Evolutionary conservation across 2,113 vertebrate genomes (phyloP).

Genomic region (Siniperca chuatsi): DNA sequence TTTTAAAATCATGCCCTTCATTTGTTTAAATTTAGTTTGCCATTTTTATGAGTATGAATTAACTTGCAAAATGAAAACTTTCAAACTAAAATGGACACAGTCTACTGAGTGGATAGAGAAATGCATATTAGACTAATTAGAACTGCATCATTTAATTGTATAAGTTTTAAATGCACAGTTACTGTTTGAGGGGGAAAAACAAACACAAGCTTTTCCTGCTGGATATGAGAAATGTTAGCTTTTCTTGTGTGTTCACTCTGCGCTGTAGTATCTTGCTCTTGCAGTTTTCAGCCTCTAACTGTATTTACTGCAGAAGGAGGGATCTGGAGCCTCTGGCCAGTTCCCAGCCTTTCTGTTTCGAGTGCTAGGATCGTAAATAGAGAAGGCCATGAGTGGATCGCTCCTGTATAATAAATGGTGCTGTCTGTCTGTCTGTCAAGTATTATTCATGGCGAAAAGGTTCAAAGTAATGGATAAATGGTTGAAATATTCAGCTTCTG

Average conservation of each 20-base stretch:
- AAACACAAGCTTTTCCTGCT: background rate
- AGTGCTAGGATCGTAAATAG: background rate
- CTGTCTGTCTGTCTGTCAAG: too few relatives aligned
- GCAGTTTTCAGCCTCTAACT: slow-evolving; percentile 11
- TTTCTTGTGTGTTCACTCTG: background rate
- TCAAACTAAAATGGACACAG: background rate
- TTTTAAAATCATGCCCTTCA: background rate
- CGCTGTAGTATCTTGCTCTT: slow-evolving; percentile 16
- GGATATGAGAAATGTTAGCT: background rate
- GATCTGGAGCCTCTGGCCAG: background rate
- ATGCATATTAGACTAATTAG: background rate
- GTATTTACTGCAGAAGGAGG: slow-evolving; percentile 37
- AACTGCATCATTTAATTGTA: background rate
- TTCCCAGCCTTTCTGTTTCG: slow-evolving; percentile 8
- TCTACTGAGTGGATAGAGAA: background rate
- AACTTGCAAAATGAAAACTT: background rate
- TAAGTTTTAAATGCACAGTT: background rate
- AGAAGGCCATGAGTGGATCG: background rate
- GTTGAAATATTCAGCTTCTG: background rate
- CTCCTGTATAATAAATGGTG: background rate
- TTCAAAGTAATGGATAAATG: background rate
- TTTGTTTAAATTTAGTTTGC: too few relatives aligned
- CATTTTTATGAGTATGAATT: background rate
- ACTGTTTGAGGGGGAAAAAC: background rate
- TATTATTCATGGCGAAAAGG: too few relatives aligned